Percentiles rank a stretch among this genome's conserved stretches.
phyloP scores from a whole-genome alignment of 2,888 invertebrate genomes.

The Sthenelais limicola region DNA sequence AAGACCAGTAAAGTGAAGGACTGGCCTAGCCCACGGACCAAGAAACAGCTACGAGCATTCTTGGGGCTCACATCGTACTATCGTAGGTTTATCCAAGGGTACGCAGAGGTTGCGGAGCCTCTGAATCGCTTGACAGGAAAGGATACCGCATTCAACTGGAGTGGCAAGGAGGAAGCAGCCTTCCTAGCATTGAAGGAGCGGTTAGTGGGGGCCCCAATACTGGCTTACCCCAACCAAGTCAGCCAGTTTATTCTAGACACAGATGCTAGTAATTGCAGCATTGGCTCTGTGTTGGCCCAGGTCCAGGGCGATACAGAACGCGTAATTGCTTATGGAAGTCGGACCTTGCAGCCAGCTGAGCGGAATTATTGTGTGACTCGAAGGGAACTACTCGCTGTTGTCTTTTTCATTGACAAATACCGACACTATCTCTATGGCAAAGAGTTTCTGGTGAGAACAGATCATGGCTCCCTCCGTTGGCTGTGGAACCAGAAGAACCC shows the following conservation, averaged over 20 bases:
- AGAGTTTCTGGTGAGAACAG: constrained; percentile 20
- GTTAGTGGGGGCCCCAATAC: constrained; percentile 42
- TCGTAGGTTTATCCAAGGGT: constrained; percentile 37
- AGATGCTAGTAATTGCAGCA: constrained; percentile 31
- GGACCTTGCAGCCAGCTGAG: constrained; percentile 16
- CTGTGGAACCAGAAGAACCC: neutral
- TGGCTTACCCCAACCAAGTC: constrained; percentile 32
- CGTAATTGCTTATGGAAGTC: constrained; percentile 39
- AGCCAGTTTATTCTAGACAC: constrained; percentile 22
- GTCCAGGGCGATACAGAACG: constrained; percentile 19
- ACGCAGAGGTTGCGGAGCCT: constrained; percentile 28
- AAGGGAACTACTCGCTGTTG: constrained; percentile 38
- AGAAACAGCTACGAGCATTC: constrained; percentile 30
- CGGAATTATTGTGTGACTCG: constrained; percentile 41
- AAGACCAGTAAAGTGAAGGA: constrained; percentile 24
- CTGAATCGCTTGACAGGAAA: neutral
- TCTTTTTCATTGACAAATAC: constrained; percentile 11
- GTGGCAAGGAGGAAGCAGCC: constrained; percentile 7
- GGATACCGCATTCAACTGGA: constrained; percentile 38
- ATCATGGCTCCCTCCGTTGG: constrained; percentile 13
- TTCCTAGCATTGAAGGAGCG: constrained; percentile 11
- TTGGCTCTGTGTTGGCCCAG: constrained; percentile 41
- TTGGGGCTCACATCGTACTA: constrained; percentile 40
- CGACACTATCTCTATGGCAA: constrained; percentile 26
- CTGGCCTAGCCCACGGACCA: constrained; percentile 23